phyloP scores from a whole-genome alignment of 2,888 invertebrate genomes.

The Strigamia transsilvanica region DNA sequence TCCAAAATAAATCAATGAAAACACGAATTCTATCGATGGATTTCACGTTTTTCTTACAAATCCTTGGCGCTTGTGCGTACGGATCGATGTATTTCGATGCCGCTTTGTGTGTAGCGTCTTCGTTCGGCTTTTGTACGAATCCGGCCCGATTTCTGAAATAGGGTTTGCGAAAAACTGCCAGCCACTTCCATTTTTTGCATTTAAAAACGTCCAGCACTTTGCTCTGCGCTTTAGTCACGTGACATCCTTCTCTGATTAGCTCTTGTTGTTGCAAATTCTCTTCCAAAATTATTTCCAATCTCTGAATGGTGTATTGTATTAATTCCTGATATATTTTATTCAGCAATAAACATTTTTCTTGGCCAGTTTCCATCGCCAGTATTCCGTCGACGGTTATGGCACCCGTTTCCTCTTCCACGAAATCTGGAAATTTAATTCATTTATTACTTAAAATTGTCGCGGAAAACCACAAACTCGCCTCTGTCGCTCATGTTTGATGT shows the following conservation, averaged over 20 bases:
- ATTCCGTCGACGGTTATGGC: not conserved
- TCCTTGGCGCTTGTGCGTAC: not conserved
- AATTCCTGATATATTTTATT: not conserved
- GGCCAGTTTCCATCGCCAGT: not conserved
- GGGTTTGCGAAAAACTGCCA: not conserved
- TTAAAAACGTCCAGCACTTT: not conserved
- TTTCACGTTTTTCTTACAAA: not conserved
- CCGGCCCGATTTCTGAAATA: not conserved
- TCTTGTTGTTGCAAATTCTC: constrained; percentile 11
- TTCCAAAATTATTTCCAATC: not conserved
- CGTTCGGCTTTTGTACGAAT: not conserved
- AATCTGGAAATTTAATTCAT: not conserved
- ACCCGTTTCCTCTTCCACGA: not conserved
- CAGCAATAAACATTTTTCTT: not conserved
- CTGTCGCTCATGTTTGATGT: no score
- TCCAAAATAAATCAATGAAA: not conserved
- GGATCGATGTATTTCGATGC: not conserved
- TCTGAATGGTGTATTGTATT: not conserved
- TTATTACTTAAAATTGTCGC: no score
- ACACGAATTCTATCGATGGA: no score
- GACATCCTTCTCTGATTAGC: not conserved
- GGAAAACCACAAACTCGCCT: no score
- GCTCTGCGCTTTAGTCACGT: not conserved
- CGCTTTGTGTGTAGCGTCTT: not conserved
- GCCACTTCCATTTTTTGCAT: not conserved